Conservation (phyloP, 1,140 invertebrate genomes). For the Tetraneura akinire region DNA sequence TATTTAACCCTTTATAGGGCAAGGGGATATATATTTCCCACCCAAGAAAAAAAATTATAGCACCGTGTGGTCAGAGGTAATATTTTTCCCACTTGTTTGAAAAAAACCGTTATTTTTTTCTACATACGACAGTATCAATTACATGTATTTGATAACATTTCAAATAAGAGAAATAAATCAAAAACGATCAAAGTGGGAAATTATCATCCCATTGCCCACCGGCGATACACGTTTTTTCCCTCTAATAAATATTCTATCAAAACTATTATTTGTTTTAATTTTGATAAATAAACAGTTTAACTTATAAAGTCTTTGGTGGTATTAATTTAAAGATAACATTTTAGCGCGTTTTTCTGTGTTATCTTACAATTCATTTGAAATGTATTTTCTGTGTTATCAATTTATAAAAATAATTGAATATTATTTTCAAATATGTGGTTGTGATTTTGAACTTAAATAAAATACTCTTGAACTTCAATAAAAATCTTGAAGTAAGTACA, state of each 20-base stretch:
- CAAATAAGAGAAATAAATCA: not conserved
- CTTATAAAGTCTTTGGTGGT: not conserved
- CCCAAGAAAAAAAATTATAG: not conserved
- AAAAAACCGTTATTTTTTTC: slow-evolving; percentile 6
- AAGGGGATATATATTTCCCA: no score
- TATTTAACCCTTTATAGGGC: not conserved
- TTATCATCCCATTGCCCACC: no score
- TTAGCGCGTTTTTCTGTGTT: not conserved
- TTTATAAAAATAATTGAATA: no score
- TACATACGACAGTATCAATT: not conserved
- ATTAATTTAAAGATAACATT: slow-evolving; percentile 15
- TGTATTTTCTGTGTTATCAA: no score
- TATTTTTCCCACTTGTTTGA: not conserved
- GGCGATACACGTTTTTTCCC: not conserved
- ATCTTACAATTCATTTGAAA: not conserved
- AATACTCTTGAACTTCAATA: not conserved
- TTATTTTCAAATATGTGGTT: no score
- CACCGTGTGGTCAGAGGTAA: not conserved
- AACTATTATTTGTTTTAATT: slow-evolving; percentile 12
- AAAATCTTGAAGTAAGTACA: not conserved
- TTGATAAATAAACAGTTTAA: slow-evolving; percentile 4
- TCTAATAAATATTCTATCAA: not conserved
- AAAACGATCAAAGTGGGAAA: no score
- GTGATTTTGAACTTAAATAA: not conserved
- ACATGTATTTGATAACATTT: not conserved